phyloP scores from a whole-genome alignment of 2,888 invertebrate species.

The Leptinotarsa juncta region DNA sequence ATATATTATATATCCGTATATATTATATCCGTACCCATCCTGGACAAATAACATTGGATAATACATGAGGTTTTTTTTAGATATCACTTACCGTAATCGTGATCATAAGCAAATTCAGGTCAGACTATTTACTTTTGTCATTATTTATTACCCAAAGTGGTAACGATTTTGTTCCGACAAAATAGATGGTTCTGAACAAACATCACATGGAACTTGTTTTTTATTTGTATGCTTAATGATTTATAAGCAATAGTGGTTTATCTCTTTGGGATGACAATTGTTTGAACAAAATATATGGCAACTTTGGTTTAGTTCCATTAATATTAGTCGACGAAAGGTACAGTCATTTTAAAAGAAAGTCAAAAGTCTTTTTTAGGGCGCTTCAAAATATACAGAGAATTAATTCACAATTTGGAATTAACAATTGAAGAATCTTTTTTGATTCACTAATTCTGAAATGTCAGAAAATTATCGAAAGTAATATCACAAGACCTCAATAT shows the following conservation, averaged over 20 bases:
- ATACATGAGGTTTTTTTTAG: neutral
- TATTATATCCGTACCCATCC: too few species aligned
- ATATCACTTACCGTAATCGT: neutral
- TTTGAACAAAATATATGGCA: neutral
- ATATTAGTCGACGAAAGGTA: too few species aligned
- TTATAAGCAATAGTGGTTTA: neutral
- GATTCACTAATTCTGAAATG: too few species aligned
- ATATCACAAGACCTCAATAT: too few species aligned
- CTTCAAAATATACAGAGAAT: too few species aligned
- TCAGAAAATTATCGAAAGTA: too few species aligned
- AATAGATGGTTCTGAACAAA: slow-evolving; percentile 9
- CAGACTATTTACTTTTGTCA: slow-evolving; percentile 3
- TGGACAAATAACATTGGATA: neutral
- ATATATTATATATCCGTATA: too few species aligned
- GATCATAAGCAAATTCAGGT: slow-evolving; percentile 1
- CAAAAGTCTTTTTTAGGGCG: too few species aligned
- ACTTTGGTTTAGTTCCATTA: too few species aligned
- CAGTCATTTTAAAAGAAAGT: too few species aligned
- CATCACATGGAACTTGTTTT: neutral
- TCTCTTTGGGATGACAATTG: neutral
- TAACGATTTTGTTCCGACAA: slow-evolving; percentile 11
- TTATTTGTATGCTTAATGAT: neutral
- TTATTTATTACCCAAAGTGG: slow-evolving; percentile 3
- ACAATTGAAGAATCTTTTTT: too few species aligned
- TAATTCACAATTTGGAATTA: too few species aligned